Base-by-base conservation (phyloP, 2,888 invertebrate genomes). In the Eugnorisma glareosa region DNA sequence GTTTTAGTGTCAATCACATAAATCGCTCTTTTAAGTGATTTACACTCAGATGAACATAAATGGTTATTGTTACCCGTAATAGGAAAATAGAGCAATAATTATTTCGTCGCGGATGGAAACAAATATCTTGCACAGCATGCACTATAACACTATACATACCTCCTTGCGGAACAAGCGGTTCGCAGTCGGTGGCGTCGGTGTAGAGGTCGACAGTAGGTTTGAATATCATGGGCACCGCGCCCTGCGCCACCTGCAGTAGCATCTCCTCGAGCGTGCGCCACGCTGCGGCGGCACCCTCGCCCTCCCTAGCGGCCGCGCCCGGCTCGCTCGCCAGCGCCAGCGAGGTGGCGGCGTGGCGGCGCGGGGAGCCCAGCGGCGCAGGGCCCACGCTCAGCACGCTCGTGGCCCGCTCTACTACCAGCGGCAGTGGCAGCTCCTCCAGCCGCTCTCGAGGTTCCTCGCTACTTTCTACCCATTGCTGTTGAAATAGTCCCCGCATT, bases 191-290 rank as follows among this genome's bases (percentile, higher is more conserved):
- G 76, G 96, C 96, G 84, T 97, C 97, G 0, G 97, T 98, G 91
- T 98, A 98, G 73, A 99, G 95, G 84, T 98, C 98, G 45, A 98
- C 95, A 2, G 98, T 97, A 0, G 99, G 98, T 90, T 98, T 98
- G 93, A 98, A 98, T 83, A 98, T 97, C 96, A 98, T 97, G 10
- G 98, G 98, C 37, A 97, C 96, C 5, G 97, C 96, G 69, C 98
- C 98, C 77, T 97, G 97, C 6, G 97, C 98, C 81, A 98, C 98
- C 81, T 98, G 97, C 11, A 98, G 96, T 40, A 98, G 92, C 95
- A 98, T 97, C 94, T 98, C 98, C 92, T 99, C 99, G 51, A 99
- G 96, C 91, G 97, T 98, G 77, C 97, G 96, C 98, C 98, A 98
- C 73, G 88, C 90, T 45, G 67, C 59, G 24, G 10, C 28, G 37